Conservation (phyloP, 2,113 vertebrate genomes). For the Notechis scutatus region DNA sequence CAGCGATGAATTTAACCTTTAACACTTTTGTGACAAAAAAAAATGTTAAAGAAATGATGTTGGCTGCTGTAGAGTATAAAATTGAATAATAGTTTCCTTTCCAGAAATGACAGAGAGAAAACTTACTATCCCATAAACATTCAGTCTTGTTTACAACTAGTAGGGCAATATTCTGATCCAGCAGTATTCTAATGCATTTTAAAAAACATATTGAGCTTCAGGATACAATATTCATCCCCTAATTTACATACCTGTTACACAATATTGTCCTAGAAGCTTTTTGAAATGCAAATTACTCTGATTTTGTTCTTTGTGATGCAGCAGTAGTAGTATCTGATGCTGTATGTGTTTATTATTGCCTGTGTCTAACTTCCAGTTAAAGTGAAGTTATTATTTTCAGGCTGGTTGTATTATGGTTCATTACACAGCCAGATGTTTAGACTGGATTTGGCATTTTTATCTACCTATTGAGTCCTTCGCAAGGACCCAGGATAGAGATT, state of each 20-base stretch:
- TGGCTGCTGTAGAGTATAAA: background rate
- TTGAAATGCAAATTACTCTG: background rate
- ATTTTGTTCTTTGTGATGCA: background rate
- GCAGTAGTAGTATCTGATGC: background rate
- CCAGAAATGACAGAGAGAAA: background rate
- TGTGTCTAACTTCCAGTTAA: background rate
- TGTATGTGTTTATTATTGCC: background rate
- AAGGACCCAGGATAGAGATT: background rate
- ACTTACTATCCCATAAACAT: background rate
- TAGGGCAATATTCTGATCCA: background rate
- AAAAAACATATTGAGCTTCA: background rate
- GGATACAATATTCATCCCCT: background rate
- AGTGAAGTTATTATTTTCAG: background rate
- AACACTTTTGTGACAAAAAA: background rate
- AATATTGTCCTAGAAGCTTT: background rate
- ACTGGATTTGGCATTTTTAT: background rate
- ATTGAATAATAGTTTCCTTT: background rate
- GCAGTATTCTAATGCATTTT: background rate
- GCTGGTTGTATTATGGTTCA: background rate
- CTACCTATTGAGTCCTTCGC: background rate
- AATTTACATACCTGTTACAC: background rate
- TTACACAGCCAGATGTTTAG: background rate
- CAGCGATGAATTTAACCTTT: background rate
- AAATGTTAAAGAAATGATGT: background rate
- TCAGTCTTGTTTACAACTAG: background rate